Conservation (phyloP, 2,797 vertebrate species). For the Mormyrops attenuatus region DNA sequence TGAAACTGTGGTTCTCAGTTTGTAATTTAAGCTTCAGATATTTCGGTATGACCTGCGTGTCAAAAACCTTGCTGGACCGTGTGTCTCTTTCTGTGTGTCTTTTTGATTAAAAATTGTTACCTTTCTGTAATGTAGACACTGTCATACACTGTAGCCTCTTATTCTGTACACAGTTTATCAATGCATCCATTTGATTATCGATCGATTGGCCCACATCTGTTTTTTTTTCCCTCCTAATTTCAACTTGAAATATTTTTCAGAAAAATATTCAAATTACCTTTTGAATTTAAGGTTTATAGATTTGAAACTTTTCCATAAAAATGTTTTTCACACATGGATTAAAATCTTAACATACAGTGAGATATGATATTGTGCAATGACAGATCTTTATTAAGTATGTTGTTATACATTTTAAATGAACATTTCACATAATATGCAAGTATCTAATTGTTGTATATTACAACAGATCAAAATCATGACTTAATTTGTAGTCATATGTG, state of each 20-base stretch:
- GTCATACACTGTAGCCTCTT: background rate
- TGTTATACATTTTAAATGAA: background rate
- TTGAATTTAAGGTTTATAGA: background rate
- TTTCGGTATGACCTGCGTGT: background rate
- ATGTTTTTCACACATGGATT: background rate
- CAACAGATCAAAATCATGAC: background rate
- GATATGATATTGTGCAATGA: background rate
- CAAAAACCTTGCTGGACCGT: background rate
- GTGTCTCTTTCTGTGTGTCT: background rate
- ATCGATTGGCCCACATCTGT: background rate
- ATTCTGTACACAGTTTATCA: background rate
- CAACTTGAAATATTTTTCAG: background rate
- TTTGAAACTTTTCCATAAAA: background rate
- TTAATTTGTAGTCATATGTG: background rate
- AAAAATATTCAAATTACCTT: background rate
- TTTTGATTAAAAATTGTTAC: background rate
- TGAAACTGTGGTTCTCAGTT: background rate
- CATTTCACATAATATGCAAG: background rate
- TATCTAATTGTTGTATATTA: background rate
- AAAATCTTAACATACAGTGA: background rate
- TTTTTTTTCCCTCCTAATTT: background rate
- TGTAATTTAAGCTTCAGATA: background rate
- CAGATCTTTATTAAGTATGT: background rate
- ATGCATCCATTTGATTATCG: background rate
- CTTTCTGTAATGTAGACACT: background rate